Evolutionary conservation across 2,113 vertebrate genomes (phyloP).

Genomic region (Kryptolebias marmoratus): DNA sequence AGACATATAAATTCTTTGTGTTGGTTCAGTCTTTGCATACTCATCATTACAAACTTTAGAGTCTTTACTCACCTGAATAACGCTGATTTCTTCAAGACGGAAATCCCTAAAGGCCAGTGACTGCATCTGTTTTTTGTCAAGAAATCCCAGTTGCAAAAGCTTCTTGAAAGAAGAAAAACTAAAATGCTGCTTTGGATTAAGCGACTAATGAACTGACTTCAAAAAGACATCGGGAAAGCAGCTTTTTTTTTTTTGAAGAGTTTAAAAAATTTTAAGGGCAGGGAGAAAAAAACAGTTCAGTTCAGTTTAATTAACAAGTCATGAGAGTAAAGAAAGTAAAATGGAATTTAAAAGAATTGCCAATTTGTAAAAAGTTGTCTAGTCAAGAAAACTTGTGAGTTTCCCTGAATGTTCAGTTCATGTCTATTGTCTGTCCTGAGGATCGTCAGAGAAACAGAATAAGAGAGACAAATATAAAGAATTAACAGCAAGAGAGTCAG

Average conservation of each 20-base stretch:
- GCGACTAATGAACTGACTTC: conserved; percentile 50
- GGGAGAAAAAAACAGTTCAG: not conserved
- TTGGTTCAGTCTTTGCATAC: not conserved
- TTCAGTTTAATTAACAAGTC: not conserved
- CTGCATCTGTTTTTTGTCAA: conserved; percentile 77
- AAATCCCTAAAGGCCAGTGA: conserved; percentile 65
- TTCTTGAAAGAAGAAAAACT: conserved; percentile 63
- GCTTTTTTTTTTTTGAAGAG: not conserved
- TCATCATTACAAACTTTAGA: conserved; percentile 43
- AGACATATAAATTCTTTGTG: not conserved
- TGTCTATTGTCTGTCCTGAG: too few species aligned
- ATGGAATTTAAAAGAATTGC: not conserved
- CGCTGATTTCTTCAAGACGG: conserved; percentile 62
- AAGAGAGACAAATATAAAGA: not conserved
- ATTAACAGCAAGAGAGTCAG: not conserved
- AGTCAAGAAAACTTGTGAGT: not conserved
- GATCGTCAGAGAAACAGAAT: too few species aligned
- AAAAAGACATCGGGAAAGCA: conserved; percentile 13
- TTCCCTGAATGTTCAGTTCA: not conserved
- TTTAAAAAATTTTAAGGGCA: not conserved
- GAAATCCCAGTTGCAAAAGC: conserved; percentile 55
- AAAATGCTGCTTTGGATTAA: conserved; percentile 58
- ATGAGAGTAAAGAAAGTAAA: not conserved
- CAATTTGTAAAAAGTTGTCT: not conserved
- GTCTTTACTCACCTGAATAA: conserved; percentile 64